Base-by-base conservation (phyloP, 2,797 vertebrate genomes). In the Malurus leucopterus region DNA sequence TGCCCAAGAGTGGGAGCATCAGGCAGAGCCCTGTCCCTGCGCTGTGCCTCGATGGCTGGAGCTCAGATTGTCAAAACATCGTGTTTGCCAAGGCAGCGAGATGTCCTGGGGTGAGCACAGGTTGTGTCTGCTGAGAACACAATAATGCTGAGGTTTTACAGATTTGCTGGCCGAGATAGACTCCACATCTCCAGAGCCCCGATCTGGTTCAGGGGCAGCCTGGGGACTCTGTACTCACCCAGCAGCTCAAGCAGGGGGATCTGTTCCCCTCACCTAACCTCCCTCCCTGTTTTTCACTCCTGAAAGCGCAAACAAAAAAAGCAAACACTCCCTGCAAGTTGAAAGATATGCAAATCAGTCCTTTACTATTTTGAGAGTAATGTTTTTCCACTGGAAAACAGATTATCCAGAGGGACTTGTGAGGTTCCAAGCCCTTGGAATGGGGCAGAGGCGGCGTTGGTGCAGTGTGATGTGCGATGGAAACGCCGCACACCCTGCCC, bases 401-500 rank as follows among this genome's bases (percentile, higher is more conserved):
- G 76, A 86, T 84, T 94, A 46, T 43, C 68, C 71, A 95, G 94
- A 95, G 50, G 86, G 89, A 83, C 91, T 93, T 96, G 87, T 95
- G 87, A 94, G 73, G 82, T 84, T 84, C 91, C 62, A 76, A 89
- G 67, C 44, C 70, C 71, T 93, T 64, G 40, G 95, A 91, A 75
- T 71, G 26, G 61, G 88, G 93, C 81, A 91, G 93, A 88, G 94
- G 96, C 95, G 78, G 78, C 32, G 73, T 93, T 95, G 91, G 89
- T 92, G 95, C 53, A 38, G 94, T 64, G 58, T 27, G 50, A 65
- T 70, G 84, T 73, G 73, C 86, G 91, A 91, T 63, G 86, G 86
- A 92, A 96, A 95, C 57, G 86, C 95, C 38, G 86, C 96, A 86
- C 98, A 97, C 97, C 97, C 97, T 97, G 97, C 95, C 94, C 91